A percentile compares a stretch with the other conserved stretches of the same genome.
Conservation (phyloP, 2,888 invertebrate genomes). For the Melanophora roralis region DNA sequence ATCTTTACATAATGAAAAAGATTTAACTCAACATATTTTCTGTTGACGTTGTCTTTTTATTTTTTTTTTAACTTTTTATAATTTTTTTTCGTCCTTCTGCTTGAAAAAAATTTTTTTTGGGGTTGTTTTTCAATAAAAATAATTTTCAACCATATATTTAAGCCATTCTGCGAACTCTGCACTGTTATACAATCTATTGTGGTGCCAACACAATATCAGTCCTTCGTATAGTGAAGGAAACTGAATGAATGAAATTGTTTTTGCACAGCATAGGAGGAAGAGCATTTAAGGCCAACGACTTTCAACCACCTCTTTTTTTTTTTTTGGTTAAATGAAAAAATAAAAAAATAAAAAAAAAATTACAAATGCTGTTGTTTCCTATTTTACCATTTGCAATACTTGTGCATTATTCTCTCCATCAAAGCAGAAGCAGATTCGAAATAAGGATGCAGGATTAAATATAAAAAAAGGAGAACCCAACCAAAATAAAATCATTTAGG, state of each 20-base stretch:
- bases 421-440: too few species aligned
- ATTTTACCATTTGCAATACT: neutral
- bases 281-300: slow-evolving; percentile 27
- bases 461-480: neutral
- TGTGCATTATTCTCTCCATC: neutral
- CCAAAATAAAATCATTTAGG: slow-evolving; percentile 27
- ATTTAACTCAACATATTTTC: slow-evolving; percentile 44
- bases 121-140: slow-evolving; percentile 44
- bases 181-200: slow-evolving; percentile 7
- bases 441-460: neutral
- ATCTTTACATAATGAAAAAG: slow-evolving; percentile 37
- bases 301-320: neutral
- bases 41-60: neutral
- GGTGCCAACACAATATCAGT: slow-evolving; percentile 15
- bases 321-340: neutral
- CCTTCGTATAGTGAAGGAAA: neutral
- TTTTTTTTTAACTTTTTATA: neutral
- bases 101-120: slow-evolving; percentile 44
- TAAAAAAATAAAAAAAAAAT: neutral
- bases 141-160: slow-evolving; percentile 22
- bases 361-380: neutral
- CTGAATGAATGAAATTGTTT: slow-evolving; percentile 3
- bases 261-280: neutral
- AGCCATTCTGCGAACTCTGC: neutral
- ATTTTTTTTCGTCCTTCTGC: slow-evolving; percentile 1